Conservation (phyloP, 1,140 invertebrate species). For the Leptopilina clavipes region DNA sequence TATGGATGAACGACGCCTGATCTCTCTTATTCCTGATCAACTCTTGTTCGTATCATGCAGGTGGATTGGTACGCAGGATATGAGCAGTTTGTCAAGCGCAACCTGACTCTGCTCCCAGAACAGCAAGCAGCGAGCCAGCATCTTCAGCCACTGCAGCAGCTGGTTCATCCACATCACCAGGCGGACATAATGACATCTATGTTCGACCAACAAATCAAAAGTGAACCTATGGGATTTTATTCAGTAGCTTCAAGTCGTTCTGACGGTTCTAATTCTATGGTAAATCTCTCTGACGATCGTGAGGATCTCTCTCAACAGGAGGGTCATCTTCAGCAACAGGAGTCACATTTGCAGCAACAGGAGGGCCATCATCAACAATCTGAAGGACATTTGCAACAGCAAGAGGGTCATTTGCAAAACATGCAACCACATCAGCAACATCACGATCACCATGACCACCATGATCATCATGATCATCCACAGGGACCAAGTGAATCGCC, state of each 20-base stretch:
- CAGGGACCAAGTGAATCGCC: constrained; percentile 64
- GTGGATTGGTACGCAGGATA: constrained; percentile 76
- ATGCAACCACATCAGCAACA: constrained; percentile 53
- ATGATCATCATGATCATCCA: constrained; percentile 35
- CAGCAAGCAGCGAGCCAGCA: constrained; percentile 59
- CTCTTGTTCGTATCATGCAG: constrained; percentile 58
- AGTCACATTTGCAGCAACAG: constrained; percentile 73
- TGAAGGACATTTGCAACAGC: constrained; percentile 71
- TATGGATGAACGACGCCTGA: not conserved
- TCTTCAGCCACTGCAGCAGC: constrained; percentile 43
- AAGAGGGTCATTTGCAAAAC: constrained; percentile 72
- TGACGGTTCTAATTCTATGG: constrained; percentile 72
- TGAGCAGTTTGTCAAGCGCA: constrained; percentile 76
- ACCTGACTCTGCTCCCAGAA: constrained; percentile 75
- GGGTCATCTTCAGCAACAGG: constrained; percentile 72
- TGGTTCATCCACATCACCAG: constrained; percentile 46
- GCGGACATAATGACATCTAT: constrained; percentile 75
- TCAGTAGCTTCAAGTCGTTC: constrained; percentile 73
- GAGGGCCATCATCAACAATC: constrained; percentile 73
- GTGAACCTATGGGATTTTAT: constrained; percentile 80
- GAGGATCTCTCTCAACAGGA: constrained; percentile 74
- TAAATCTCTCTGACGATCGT: constrained; percentile 70
- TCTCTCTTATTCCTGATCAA: not conserved
- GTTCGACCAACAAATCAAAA: constrained; percentile 82
- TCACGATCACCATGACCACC: constrained; percentile 67